These are phyloP conservation scores for Andinoacara biseriatus DNA, from an alignment of 2,113 vertebrate genomes.

Conservation along the genomic window DNA sequence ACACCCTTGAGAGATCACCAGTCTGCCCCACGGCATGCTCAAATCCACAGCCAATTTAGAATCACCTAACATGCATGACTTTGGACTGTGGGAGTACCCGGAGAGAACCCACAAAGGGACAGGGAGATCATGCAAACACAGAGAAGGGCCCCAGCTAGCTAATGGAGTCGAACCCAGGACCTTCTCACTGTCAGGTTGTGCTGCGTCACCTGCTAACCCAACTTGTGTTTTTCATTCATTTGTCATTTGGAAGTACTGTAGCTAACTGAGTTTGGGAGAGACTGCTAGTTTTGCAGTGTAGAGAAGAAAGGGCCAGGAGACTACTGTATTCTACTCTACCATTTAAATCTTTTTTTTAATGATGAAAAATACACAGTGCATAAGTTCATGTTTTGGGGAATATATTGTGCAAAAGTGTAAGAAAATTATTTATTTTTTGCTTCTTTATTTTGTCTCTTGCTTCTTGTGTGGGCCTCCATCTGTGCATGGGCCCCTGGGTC, in stretches of 20 bases:
- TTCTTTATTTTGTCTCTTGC: background rate
- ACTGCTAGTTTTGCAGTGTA: background rate
- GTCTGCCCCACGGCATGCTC: too few relatives aligned
- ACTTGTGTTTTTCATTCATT: too few relatives aligned
- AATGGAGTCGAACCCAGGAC: background rate
- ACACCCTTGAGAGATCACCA: too few relatives aligned
- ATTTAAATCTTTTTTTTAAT: background rate
- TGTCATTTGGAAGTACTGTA: too few relatives aligned
- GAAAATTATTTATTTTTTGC: background rate
- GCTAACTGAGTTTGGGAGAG: background rate
- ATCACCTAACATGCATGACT: too few relatives aligned
- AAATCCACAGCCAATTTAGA: background rate
- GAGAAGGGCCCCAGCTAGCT: background rate
- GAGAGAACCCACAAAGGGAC: background rate
- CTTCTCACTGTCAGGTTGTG: background rate
- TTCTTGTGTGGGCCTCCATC: background rate
- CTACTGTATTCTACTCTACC: background rate
- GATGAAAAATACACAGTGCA: background rate
- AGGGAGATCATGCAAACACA: background rate
- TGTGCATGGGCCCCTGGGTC: background rate
- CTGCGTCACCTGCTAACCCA: too few relatives aligned
- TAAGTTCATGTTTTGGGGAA: background rate
- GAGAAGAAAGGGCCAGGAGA: background rate
- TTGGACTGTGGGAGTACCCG: background rate
- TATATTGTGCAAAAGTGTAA: background rate